Evolutionary conservation across 2,113 vertebrate genomes (phyloP), one percentile per base, ranked within the genome.

Genomic region (Macrotis lagotis): DNA sequence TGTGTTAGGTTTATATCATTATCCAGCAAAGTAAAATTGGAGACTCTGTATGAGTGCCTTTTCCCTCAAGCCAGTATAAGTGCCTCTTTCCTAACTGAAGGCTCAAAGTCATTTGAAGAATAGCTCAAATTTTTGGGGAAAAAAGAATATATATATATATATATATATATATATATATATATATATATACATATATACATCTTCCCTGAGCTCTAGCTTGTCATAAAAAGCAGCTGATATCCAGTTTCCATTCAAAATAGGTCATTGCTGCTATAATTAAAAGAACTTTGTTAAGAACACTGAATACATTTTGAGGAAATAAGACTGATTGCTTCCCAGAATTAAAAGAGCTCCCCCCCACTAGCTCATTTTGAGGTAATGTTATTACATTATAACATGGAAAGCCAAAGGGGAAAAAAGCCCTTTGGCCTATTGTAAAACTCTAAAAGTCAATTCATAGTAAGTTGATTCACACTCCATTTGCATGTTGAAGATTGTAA

Each of bases 81-180:
- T 95, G 31, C 0, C 0, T 90, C 94, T 97, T 96, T 94, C 25
- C 2, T 96, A 96, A 96, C 11, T 94, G 90, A 98, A 97, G 83
- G 89, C 9, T 95, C 50, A 98, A 95, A 95, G 31, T 96, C 25
- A 96, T 96, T 96, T 98, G 52, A 98, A 7, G 11, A 98, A 96
- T 95, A 96, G 8, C 49, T 96, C 96, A 50, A 97, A 66, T 97
- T n/a, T 96, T 97, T 37, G 92, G 6, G 48, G 48, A 92, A 95
- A 96, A 92, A 94, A 59, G 11, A 31, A 31, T 31, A 31, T 12
- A 31, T 11, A 12, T 28, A 51, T 51, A 22, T 51, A 3, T 51
- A 51, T 51, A 16, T 51, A 14, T 12, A 51, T 9, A 51, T 51
- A 51, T 51, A 51, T 16, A 51, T 51, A 51, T 51, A 51, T 14